Base-by-base conservation (phyloP, 2,797 vertebrate species). In the Coracias cyanogaster region DNA sequence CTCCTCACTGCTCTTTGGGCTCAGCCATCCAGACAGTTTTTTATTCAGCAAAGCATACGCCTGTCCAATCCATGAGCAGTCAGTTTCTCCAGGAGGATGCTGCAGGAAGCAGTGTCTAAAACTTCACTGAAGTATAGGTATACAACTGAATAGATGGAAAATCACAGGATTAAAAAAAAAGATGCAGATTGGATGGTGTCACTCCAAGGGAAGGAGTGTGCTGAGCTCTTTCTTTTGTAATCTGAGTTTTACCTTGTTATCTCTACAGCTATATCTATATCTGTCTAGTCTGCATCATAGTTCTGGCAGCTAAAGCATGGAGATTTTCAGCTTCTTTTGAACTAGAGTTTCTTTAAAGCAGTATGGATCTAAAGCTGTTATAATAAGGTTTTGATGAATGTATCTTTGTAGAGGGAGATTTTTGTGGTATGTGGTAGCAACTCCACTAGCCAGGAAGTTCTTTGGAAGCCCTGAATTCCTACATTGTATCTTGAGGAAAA, bases 121-220 rank as follows among this genome's bases (percentile, higher is more conserved):
- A 25, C 28, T 54, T 54, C 31, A 54, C 51, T 54, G 17, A 54
- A 54, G 29, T 29, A 26, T 52, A 54, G 28, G 51, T 29, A 29
- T 15, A 29, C 15, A 54, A 31, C 28, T 28, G 29, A 54, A 54
- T 12, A 65, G 25, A 12, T 26, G 43, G 22, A 25, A 55, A 54
- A 15, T 85, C 43, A 46, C 15, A 15, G n/a, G 20, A 29, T 87
- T 55, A 8, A 64, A 25, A 21, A 31, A 61, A 37, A 65, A 61
- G 33, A 29, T 2, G 1, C 0, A 2, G 4, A 12, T 60, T 60
- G 20, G 4, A 2, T 89, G 7, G 22, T 74, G 14, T 81, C 28
- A 26, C 4, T 52, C 6, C 64, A 28, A 10, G 26, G 28, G 37
- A 71, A 60, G 28, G 26, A 72, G 51, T 5, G 7, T 21, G 29